A percentile compares a stretch with the other conserved stretches of the same genome.
Conservation (phyloP, 2,888 invertebrate species). For the Cenopis cana region DNA sequence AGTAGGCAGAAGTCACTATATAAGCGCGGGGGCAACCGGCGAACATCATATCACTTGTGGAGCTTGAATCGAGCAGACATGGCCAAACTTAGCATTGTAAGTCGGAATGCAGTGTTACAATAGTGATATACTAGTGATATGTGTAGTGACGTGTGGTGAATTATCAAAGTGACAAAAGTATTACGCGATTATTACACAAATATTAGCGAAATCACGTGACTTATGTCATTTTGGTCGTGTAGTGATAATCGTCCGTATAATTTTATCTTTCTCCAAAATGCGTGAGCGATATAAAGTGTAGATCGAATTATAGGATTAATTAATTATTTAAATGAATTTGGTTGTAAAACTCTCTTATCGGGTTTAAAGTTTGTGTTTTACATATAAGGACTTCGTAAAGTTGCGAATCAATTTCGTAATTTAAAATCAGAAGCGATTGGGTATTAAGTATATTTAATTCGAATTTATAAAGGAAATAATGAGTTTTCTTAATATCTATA, state of each 20-base stretch:
- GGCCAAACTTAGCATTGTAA: slow-evolving; percentile 82
- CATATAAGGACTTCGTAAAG: neutral
- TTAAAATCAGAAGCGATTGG: neutral
- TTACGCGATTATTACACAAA: neutral
- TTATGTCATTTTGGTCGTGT: slow-evolving; percentile 7
- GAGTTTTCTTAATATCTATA: neutral
- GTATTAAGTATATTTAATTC: neutral
- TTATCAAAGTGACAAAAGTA: neutral
- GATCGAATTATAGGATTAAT: neutral
- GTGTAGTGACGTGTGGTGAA: neutral
- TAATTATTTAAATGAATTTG: slow-evolving; percentile 1
- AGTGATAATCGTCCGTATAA: slow-evolving; percentile 1
- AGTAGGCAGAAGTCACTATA: slow-evolving; percentile 77
- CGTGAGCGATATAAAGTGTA: neutral
- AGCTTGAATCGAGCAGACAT: slow-evolving; percentile 66
- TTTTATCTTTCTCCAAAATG: slow-evolving; percentile 4
- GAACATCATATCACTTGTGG: slow-evolving; percentile 71
- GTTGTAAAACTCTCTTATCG: neutral
- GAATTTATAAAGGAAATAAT: neutral
- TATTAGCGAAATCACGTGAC: neutral
- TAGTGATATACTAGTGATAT: slow-evolving; percentile 43
- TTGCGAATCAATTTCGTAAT: neutral
- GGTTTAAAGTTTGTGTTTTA: neutral
- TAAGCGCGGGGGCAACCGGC: slow-evolving; percentile 62
- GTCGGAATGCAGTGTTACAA: slow-evolving; percentile 78